These are phyloP conservation scores for Apostichopus californicus DNA, from an alignment of 35 echinoderm and acorn worm species.

Conservation along the genomic window DNA sequence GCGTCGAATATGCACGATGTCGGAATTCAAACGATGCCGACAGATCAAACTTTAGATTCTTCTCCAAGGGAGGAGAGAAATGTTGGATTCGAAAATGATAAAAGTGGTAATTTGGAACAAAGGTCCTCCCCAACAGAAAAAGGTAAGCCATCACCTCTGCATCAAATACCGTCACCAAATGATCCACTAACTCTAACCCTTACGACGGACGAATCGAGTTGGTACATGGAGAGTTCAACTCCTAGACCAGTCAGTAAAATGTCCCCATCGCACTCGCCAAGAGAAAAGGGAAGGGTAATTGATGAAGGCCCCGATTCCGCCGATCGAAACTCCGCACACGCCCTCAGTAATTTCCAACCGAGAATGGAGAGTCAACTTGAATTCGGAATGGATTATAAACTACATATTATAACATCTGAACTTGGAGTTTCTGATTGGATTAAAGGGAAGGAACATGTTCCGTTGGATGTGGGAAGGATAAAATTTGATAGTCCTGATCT, in stretches of 20 bases:
- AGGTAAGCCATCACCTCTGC: not conserved
- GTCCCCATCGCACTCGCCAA: not conserved
- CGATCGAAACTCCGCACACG: not conserved
- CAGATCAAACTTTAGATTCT: not conserved
- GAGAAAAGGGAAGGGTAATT: constrained; percentile 9
- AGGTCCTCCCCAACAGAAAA: not conserved
- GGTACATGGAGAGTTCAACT: constrained; percentile 25
- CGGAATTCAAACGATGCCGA: constrained; percentile 28
- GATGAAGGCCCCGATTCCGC: not conserved
- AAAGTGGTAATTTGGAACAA: not conserved
- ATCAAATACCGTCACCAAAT: not conserved
- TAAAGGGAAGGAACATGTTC: constrained; percentile 23
- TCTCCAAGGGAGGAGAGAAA: not conserved
- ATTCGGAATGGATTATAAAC: constrained; percentile 4
- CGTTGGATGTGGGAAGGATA: constrained; percentile 16
- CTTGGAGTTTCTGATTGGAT: constrained; percentile 38
- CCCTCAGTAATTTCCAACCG: not conserved
- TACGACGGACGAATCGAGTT: not conserved
- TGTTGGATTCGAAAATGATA: not conserved
- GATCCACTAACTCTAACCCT: not conserved
- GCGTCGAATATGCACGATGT: constrained; percentile 26
- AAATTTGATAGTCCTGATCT: constrained; percentile 31
- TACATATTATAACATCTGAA: constrained; percentile 20
- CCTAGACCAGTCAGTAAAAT: not conserved
- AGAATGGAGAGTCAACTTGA: not conserved